Conservation (phyloP, 2,113 vertebrate species). For the Choloepus hoffmanni region DNA sequence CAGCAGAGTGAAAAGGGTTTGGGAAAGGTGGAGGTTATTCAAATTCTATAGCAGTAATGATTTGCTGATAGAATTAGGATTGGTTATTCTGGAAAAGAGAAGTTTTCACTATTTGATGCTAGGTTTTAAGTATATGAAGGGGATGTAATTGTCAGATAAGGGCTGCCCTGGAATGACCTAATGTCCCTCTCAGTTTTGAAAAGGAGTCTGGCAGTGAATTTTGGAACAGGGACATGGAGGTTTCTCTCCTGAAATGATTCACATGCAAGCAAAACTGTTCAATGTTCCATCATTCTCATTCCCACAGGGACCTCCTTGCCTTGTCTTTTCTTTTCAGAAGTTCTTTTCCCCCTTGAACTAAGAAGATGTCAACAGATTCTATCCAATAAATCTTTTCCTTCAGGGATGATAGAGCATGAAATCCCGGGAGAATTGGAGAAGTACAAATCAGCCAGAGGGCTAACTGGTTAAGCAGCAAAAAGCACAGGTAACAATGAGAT, state of each 20-base stretch:
- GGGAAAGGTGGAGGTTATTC: background rate
- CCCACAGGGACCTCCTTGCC: background rate
- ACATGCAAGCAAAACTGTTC: background rate
- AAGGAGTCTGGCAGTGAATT: background rate
- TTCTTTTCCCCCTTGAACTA: slow-evolving; percentile 18
- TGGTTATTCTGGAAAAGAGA: background rate
- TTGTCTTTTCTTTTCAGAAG: slow-evolving; percentile 42
- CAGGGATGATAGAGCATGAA: background rate
- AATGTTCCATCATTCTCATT: background rate
- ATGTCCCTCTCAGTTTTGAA: background rate
- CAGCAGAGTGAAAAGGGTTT: background rate
- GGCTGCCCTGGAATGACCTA: background rate
- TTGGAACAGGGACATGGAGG: background rate
- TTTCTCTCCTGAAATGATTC: background rate
- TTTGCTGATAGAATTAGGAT: background rate
- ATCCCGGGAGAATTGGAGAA: background rate
- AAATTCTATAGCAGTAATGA: background rate
- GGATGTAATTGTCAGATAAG: background rate
- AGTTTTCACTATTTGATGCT: background rate
- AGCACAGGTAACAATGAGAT: slow-evolving; percentile 20
- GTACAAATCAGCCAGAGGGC: background rate
- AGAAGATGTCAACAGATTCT: slow-evolving; percentile 58
- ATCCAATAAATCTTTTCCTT: slow-evolving; percentile 8
- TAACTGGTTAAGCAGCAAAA: background rate
- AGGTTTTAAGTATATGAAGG: background rate